A percentile compares a stretch with the other conserved stretches of the same genome.
These are phyloP conservation scores for Glossosoma conforme DNA, from an alignment of 1,140 invertebrate species.

Conservation along the genomic window DNA sequence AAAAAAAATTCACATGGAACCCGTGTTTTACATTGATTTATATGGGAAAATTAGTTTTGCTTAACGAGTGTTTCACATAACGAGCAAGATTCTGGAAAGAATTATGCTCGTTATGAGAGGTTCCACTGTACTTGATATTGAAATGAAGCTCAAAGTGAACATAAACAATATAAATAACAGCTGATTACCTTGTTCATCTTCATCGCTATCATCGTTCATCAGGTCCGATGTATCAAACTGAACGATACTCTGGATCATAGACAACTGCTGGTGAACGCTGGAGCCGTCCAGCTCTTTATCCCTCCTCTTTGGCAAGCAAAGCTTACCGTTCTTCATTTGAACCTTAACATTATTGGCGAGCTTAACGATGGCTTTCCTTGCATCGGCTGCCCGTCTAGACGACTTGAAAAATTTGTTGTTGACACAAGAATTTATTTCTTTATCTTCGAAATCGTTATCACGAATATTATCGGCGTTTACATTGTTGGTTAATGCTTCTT, in stretches of 20 bases:
- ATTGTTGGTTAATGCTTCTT: slow-evolving; percentile 1
- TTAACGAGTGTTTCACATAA: too few relatives aligned
- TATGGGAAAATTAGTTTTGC: too few relatives aligned
- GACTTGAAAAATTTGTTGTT: slow-evolving; percentile 37
- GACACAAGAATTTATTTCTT: slow-evolving; percentile 12
- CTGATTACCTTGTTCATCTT: too few relatives aligned
- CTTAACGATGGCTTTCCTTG: slow-evolving; percentile 23
- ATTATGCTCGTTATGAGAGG: too few relatives aligned
- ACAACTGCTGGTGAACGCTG: slow-evolving; percentile 4
- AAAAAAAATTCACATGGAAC: too few relatives aligned
- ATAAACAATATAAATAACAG: too few relatives aligned
- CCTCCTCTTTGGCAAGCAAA: slow-evolving; percentile 25
- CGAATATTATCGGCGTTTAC: not conserved
- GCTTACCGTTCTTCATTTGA: slow-evolving; percentile 30
- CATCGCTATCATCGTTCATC: slow-evolving; percentile 25
- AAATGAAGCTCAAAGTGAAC: too few relatives aligned
- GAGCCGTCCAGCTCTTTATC: slow-evolving; percentile 2
- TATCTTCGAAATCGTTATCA: not conserved
- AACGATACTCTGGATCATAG: slow-evolving; percentile 13
- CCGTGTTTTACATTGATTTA: too few relatives aligned
- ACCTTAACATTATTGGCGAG: slow-evolving; percentile 31
- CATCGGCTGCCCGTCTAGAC: slow-evolving; percentile 15
- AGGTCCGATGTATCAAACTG: slow-evolving; percentile 29
- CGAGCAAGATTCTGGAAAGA: too few relatives aligned
- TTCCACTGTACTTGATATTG: too few relatives aligned